Conservation (phyloP, 2,797 vertebrate species). For the Tragelaphus eurycerus region DNA sequence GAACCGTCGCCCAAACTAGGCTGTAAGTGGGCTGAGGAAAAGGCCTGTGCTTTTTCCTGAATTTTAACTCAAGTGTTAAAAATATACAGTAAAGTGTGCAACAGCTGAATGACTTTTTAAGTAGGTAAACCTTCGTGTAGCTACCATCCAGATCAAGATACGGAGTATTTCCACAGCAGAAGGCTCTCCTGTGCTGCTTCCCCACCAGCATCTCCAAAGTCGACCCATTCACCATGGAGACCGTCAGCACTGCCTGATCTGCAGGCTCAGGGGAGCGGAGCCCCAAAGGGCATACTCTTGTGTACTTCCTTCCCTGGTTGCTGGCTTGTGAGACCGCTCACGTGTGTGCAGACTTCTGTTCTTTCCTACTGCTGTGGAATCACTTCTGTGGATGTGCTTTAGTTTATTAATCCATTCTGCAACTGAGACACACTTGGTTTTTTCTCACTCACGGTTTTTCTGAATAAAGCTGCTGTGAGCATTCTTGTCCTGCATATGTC, state of each 20-base stretch:
- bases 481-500: fast-evolving
- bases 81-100: background rate
- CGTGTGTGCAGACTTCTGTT: fast-evolving
- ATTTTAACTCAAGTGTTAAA: background rate
- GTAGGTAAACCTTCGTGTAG: too few relatives aligned
- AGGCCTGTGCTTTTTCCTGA: background rate
- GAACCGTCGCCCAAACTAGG: background rate
- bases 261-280: background rate
- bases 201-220: background rate
- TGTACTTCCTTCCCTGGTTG: fast-evolving
- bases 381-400: fast-evolving
- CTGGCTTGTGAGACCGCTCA: fast-evolving
- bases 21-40: background rate
- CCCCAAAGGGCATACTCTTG: fast-evolving
- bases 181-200: background rate
- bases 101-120: background rate
- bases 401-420: fast-evolving
- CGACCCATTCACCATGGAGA: fast-evolving
- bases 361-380: too few relatives aligned
- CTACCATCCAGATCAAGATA: background rate
- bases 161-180: background rate
- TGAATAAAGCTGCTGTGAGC: background rate
- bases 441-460: background rate
- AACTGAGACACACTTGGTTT: fast-evolving
- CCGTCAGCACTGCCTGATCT: background rate